These are phyloP conservation scores for Ophioninae sp. DNA, from an alignment of 2,888 invertebrate species.

Conservation along the genomic window DNA sequence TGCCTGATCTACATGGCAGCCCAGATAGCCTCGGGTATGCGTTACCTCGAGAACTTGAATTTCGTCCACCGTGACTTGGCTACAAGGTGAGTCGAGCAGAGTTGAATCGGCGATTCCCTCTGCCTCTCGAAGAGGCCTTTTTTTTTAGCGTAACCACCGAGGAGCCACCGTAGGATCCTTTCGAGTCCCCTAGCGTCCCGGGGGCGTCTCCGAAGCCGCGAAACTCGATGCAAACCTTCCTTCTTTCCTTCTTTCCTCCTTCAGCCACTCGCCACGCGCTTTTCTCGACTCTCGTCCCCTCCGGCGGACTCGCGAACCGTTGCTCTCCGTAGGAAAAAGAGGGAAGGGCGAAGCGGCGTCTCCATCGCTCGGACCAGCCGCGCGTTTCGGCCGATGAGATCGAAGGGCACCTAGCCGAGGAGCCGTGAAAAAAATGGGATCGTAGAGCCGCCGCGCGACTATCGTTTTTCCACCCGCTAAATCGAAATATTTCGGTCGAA, in stretches of 20 bases:
- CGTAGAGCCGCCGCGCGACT: slow-evolving; percentile 12
- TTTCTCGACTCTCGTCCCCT: neutral
- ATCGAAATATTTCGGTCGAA: slow-evolving; percentile 54
- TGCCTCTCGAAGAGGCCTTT: neutral
- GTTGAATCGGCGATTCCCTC: slow-evolving; percentile 25
- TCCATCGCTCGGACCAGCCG: slow-evolving; percentile 5
- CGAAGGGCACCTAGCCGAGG: neutral
- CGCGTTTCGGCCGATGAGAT: slow-evolving; percentile 50
- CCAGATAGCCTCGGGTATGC: slow-evolving; percentile 95
- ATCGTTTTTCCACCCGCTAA: slow-evolving; percentile 56
- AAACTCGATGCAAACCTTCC: slow-evolving; percentile 28
- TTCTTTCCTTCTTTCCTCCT: neutral
- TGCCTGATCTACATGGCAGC: slow-evolving; percentile 90
- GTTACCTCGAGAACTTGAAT: slow-evolving; percentile 92
- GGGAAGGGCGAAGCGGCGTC: slow-evolving; percentile 9
- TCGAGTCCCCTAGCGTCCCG: slow-evolving; percentile 20
- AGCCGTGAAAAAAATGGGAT: neutral
- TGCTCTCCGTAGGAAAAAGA: slow-evolving; percentile 15
- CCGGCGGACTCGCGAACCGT: slow-evolving; percentile 5
- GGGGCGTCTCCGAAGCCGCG: slow-evolving; percentile 11
- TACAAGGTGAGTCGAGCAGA: slow-evolving; percentile 83
- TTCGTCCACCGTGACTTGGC: slow-evolving; percentile 96
- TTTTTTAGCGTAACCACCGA: slow-evolving; percentile 4
- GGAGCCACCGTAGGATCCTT: slow-evolving; percentile 43
- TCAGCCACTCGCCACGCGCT: too few species aligned